Evolutionary conservation across 2,797 vertebrate species (phyloP).

Genomic region (Brotula barbata): DNA sequence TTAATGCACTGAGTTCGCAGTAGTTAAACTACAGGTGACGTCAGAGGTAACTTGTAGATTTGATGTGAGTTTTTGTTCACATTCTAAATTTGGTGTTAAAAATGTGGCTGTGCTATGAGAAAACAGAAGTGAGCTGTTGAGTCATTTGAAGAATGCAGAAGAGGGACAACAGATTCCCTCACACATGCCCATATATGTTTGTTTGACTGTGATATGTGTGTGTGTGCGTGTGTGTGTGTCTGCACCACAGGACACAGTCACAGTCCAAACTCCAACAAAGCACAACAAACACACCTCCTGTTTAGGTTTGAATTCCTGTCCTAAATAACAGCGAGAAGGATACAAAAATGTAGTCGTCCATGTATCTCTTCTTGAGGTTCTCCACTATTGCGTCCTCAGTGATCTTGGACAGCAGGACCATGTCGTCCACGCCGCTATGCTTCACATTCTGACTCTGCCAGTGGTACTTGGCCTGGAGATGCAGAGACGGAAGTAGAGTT

Average conservation of each 20-base stretch:
- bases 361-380: slow-evolving; percentile 95
- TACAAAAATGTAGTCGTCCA: slow-evolving; percentile 99
- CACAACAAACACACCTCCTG: slow-evolving; percentile 14
- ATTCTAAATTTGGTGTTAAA: slow-evolving; percentile 21
- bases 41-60: slow-evolving; percentile 11
- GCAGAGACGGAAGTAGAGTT: neutral
- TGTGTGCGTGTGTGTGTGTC: neutral
- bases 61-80: neutral
- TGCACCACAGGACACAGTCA: too few species aligned
- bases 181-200: slow-evolving; percentile 48
- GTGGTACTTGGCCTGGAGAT: slow-evolving; percentile 90
- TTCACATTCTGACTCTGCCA: slow-evolving; percentile 99
- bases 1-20: neutral
- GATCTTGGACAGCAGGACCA: slow-evolving; percentile 97
- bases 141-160: slow-evolving; percentile 59
- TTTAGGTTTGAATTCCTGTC: neutral
- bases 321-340: slow-evolving; percentile 68
- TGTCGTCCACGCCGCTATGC: slow-evolving; percentile 97
- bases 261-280: too few species aligned
- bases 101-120: slow-evolving; percentile 40
- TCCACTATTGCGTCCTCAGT: slow-evolving; percentile 92
- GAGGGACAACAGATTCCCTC: slow-evolving; percentile 62
- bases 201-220: neutral
- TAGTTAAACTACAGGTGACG: neutral
- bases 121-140: slow-evolving; percentile 68